These are phyloP conservation scores for Eilema griseolum DNA, from an alignment of 2,888 invertebrate genomes.

Conservation along the genomic window DNA sequence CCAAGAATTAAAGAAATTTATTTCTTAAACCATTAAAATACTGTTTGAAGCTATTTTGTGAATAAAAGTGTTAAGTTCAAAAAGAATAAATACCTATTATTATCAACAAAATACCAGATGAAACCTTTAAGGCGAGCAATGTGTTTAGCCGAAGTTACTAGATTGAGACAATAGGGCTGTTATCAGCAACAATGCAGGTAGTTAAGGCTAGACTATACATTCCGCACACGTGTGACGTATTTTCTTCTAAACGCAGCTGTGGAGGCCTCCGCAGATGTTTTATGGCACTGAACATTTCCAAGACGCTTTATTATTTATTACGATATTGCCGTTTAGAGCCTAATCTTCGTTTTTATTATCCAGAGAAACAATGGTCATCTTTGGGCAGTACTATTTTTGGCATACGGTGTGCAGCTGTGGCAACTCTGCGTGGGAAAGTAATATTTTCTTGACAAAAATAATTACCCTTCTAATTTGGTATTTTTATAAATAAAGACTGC, in stretches of 20 bases:
- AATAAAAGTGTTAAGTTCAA: constrained; percentile 1
- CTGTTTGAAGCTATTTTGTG: neutral
- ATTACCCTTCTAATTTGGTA: constrained; percentile 40
- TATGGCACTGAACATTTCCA: constrained; percentile 84
- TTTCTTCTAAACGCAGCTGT: constrained; percentile 82
- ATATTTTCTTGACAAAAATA: constrained; percentile 50
- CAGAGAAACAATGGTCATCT: constrained; percentile 83
- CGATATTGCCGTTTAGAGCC: constrained; percentile 84
- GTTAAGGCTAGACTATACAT: constrained; percentile 67
- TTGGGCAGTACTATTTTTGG: constrained; percentile 77
- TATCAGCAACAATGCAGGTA: constrained; percentile 71
- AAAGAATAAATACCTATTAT: neutral
- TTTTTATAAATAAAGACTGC: constrained; percentile 20
- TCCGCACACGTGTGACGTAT: constrained; percentile 82
- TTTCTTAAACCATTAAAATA: neutral
- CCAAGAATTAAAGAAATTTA: neutral
- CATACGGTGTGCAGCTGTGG: constrained; percentile 81
- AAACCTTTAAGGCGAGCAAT: constrained; percentile 44
- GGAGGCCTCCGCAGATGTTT: constrained; percentile 84
- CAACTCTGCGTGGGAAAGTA: constrained; percentile 74
- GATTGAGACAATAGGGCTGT: constrained; percentile 55
- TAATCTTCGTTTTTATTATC: constrained; percentile 84
- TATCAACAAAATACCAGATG: constrained; percentile 5
- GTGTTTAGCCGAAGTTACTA: constrained; percentile 30
- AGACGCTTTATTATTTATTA: constrained; percentile 85